A percentile compares a stretch with the other conserved stretches of the same genome.
These are phyloP conservation scores for Scaptomyza hsui DNA, from an alignment of 1,140 invertebrate genomes.

Conservation along the genomic window DNA sequence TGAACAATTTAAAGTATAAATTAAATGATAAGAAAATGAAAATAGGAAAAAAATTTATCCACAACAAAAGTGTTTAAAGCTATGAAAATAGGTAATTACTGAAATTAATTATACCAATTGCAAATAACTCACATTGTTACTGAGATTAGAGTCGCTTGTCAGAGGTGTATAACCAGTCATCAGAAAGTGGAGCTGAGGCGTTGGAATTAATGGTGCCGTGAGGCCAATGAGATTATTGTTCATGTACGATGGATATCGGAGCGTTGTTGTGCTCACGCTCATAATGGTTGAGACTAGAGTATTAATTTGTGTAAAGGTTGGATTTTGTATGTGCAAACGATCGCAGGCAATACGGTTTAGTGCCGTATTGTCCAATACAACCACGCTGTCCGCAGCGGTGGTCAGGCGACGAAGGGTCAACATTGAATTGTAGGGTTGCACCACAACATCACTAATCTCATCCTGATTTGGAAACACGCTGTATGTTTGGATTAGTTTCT, in stretches of 20 bases:
- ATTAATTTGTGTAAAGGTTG: slow-evolving; percentile 98
- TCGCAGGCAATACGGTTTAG: slow-evolving; percentile 98
- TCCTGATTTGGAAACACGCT: slow-evolving; percentile 99
- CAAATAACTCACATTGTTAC: slow-evolving; percentile 62
- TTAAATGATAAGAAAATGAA: not conserved
- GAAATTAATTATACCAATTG: not conserved
- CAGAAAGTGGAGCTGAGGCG: slow-evolving; percentile 98
- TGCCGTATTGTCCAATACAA: slow-evolving; percentile 98
- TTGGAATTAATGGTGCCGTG: slow-evolving; percentile 98
- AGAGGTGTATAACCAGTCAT: slow-evolving; percentile 99
- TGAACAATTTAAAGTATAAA: not conserved
- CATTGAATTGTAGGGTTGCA: slow-evolving; percentile 99
- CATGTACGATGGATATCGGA: slow-evolving; percentile 99
- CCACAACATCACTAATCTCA: slow-evolving; percentile 99
- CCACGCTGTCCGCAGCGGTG: slow-evolving; percentile 98
- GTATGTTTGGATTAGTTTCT: slow-evolving; percentile 99
- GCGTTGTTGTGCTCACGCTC: slow-evolving; percentile 97
- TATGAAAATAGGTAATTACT: too few relatives aligned
- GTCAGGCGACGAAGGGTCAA: slow-evolving; percentile 98
- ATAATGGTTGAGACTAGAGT: slow-evolving; percentile 99
- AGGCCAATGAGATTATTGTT: slow-evolving; percentile 99
- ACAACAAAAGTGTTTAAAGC: too few relatives aligned
- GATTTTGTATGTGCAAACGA: slow-evolving; percentile 95
- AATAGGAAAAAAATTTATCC: not conserved
- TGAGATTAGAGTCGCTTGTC: slow-evolving; percentile 90